These are phyloP conservation scores for Buteo buteo DNA, from an alignment of 2,113 vertebrate species.

Conservation along the genomic window DNA sequence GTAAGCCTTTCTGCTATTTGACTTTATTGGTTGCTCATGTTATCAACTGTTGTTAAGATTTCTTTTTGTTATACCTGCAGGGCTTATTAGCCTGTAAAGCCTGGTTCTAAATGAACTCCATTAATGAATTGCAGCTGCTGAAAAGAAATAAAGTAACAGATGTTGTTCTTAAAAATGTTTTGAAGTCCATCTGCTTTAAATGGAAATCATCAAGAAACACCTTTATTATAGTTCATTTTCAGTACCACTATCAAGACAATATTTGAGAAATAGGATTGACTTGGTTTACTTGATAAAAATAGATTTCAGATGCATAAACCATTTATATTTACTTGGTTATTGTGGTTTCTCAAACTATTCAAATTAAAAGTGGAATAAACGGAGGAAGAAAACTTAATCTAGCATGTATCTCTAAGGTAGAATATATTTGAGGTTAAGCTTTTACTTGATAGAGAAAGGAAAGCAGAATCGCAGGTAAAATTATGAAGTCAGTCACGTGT, in stretches of 20 bases:
- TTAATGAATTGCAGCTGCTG: not conserved
- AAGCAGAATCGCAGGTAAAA: not conserved
- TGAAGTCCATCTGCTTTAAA: not conserved
- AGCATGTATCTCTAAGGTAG: not conserved
- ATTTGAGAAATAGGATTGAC: not conserved
- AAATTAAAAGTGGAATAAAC: not conserved
- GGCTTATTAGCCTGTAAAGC: not conserved
- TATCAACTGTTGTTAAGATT: not conserved
- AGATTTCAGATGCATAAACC: not conserved
- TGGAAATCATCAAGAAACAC: not conserved
- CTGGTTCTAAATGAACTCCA: not conserved
- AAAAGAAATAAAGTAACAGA: not conserved
- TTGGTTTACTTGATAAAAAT: not conserved
- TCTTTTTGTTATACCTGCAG: not conserved
- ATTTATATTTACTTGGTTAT: not conserved
- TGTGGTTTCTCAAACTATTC: not conserved
- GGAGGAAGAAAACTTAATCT: not conserved
- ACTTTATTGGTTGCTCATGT: not conserved
- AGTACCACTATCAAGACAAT: not conserved
- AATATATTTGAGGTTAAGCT: not conserved
- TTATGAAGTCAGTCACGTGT: fast-evolving
- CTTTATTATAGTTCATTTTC: not conserved
- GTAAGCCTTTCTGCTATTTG: not conserved
- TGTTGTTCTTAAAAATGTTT: not conserved
- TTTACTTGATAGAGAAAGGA: not conserved